Evolutionary conservation across 37 sponge, comb jelly and placozoan genomes (phyloP).

Genomic region (Crambe crambe): DNA sequence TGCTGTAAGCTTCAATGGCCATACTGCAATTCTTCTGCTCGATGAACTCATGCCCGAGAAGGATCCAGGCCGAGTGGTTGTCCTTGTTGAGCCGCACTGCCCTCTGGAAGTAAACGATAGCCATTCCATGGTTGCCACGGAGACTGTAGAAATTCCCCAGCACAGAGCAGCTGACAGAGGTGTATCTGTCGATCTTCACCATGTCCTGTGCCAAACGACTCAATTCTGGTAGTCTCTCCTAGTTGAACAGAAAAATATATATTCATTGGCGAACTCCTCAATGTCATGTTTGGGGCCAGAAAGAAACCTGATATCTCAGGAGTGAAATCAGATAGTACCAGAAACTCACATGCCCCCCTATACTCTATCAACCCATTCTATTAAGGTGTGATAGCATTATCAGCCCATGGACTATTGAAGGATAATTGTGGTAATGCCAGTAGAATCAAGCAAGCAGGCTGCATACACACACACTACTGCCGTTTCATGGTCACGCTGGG

Average conservation of each 20-base stretch:
- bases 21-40: slow-evolving; percentile 86
- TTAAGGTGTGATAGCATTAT: too few species aligned
- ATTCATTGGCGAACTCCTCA: too few species aligned
- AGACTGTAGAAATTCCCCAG: slow-evolving; percentile 89
- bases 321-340: too few species aligned
- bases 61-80: slow-evolving; percentile 87
- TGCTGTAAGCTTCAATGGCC: slow-evolving; percentile 91
- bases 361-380: too few species aligned
- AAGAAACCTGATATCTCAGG: too few species aligned
- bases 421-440: too few species aligned
- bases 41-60: slow-evolving; percentile 93
- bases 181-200: slow-evolving; percentile 73
- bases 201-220: slow-evolving; percentile 67
- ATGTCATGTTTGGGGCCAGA: too few species aligned
- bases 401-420: too few species aligned
- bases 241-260: neutral
- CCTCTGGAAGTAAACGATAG: slow-evolving; percentile 82
- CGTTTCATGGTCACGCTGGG: too few species aligned
- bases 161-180: slow-evolving; percentile 76
- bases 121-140: slow-evolving; percentile 86
- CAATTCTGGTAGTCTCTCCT: slow-evolving; percentile 77
- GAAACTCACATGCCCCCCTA: too few species aligned
- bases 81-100: slow-evolving; percentile 67
- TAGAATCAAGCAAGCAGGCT: too few species aligned
- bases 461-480: too few species aligned